Evolutionary conservation across 2,113 vertebrate genomes (phyloP).

Genomic region (Chaetops frenatus): DNA sequence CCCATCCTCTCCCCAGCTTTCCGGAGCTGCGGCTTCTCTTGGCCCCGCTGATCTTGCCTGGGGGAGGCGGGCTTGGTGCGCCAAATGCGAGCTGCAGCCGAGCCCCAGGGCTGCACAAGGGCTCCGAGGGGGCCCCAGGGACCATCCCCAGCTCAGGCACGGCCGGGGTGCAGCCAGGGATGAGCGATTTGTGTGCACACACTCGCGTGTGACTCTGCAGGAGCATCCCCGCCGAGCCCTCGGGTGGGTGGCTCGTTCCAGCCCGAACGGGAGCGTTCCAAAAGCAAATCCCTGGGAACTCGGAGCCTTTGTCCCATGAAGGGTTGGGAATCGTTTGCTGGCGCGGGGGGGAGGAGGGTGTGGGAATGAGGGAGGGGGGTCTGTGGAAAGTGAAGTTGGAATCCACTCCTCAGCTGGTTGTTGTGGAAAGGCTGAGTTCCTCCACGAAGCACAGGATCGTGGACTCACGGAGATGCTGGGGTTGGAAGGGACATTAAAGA

Average conservation of each 20-base stretch:
- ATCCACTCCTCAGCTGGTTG: neutral
- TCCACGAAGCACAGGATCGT: neutral
- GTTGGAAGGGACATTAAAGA: neutral
- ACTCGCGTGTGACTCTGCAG: neutral
- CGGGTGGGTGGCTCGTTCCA: neutral
- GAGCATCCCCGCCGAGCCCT: neutral
- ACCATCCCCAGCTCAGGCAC: neutral
- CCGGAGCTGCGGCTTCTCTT: neutral
- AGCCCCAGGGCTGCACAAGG: neutral
- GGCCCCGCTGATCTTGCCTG: neutral
- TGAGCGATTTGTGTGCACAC: neutral
- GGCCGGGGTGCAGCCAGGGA: neutral
- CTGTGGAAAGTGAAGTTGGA: neutral
- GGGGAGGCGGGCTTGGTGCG: neutral
- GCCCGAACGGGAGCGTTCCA: neutral
- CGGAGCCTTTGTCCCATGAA: neutral
- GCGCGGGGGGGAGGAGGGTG: neutral
- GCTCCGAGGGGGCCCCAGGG: neutral
- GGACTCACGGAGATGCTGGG: fast-evolving
- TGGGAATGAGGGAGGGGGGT: neutral
- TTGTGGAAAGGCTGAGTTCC: neutral
- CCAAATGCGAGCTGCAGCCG: neutral
- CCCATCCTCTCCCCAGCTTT: neutral
- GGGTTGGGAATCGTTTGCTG: neutral
- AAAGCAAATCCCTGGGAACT: slow-evolving; percentile 37